Evolutionary conservation across 2,888 invertebrate genomes (phyloP), one percentile per base, ranked within the genome.

Genomic region (Bugula neritina): DNA sequence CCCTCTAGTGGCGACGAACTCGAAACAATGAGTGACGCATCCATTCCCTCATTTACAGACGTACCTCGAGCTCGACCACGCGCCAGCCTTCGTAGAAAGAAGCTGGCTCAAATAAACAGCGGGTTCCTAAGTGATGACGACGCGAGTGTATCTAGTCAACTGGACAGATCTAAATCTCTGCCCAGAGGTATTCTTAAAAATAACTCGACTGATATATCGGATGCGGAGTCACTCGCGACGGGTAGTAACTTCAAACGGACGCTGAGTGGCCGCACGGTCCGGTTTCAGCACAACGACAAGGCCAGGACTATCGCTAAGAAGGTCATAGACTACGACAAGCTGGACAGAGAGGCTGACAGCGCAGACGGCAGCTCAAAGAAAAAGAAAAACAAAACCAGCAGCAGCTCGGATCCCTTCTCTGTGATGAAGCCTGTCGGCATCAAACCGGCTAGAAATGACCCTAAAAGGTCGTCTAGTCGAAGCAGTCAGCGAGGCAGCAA

Each of bases 1-100:
- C 63, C 63, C 27, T 63, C 63, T 34, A 63, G 63, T 63, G 63
- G 63, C n/a, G 63, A 63, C 31, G 63, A 63, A 31, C 31, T 63
- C 5, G 63, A 63, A 31, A 63, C 63, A 34, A 63, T 63, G 63
- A 63, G 63, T n/a, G 63, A 63, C 27, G 63, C 63, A 31, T 63
- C 63, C n/a, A 31, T 63, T 29, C 63, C 63, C 13, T 63, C 63
- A 29, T 63, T 63, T n/a, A 31, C 63, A 29, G 63, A 63, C 34
- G 63, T 27, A 25, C 63, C 63, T 27, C 27, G 63, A 31, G 63
- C 27, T 29, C 27, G 63, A 31, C 63, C 63, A 13, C 27, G 63
- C 10, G 63, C 63, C 21, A 63, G 63, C 31, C 63, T 63, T 13
- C 63, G 63, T 13, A 63, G 63, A n/a, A 63, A 63, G 27, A 63